Base-by-base conservation (phyloP, 2,888 invertebrate species). In the Amblyteles armatorius region DNA sequence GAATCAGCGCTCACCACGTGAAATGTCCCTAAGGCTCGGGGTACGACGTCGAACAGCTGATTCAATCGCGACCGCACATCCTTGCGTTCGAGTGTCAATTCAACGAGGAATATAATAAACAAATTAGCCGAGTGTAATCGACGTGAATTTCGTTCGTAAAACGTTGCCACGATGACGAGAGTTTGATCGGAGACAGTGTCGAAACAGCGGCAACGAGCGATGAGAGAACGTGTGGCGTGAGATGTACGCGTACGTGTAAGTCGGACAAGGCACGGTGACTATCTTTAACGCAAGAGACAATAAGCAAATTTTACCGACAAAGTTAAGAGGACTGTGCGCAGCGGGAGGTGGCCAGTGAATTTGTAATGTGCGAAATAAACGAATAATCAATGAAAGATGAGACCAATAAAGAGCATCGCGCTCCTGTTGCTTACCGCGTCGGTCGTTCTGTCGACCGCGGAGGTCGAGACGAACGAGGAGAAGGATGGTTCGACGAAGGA, bases 341-440 rank as follows among this genome's bases (percentile, higher is more conserved):
- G 40, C 44, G 4, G 13, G 16, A 44, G 69, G 26, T 63, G 67
- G 60, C 69, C 68, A 55, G 55, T 9, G 16, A 48, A 60, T 76
- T 73, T 72, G 83, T 83, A 36, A 82, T 76, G 79, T 85, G 82
- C 55, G 83, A 77, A 60, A 60, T 36, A 50, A 33, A 82, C 33
- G 60, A 55, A 73, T 76, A 79, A 77, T 69, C 68, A 57, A 86
- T 82, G 84, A 88, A 82, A 87, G 55, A 88, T 88, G 88, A 87
- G 88, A 80, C 71, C 78, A 55, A 85, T 84, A 79, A 69, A 83
- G 84, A 83, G 86, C 77, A 84, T 82, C n/a, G 79, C 89, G 73
- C 71, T 88, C 69, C 79, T 91, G 36, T 67, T 90, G 68, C 78
- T 91, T 60, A 77, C 92, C 60, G 82, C 87, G 67, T 86, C 88